Base-by-base conservation (phyloP, 2,888 invertebrate genomes). In the Drosophila cognata region DNA sequence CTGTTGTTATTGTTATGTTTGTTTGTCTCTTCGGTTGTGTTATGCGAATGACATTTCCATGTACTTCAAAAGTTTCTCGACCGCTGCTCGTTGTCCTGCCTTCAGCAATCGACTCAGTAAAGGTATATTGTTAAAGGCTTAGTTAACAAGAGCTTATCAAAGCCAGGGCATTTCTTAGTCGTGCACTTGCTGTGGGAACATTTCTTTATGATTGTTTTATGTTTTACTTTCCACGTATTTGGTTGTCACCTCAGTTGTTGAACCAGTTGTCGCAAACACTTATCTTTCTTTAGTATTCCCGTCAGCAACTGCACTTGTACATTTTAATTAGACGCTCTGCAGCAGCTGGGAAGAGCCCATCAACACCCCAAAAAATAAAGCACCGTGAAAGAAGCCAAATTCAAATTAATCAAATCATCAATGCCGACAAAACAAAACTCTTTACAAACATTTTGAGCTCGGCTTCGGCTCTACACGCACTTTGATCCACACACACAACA, bases 31-130 rank as follows among this genome's bases (percentile, higher is more conserved):
- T 70, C 64, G 63, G 53, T 62, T 73, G 71, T 87, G 89, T 86
- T 89, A 89, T 88, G 84, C 82, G 87, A 89, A 90, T 87, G 89
- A 90, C 87, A 87, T 90, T 87, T 87, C 63, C 90, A 89, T 87
- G 89, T 87, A 78, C 80, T 79, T 85, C 88, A 89, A 85, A 89
- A 85, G 80, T 85, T 85, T 85, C 77, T 88, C 83, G 88, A 67
- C 73, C 83, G 80, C 88, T 82, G 77, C 86, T 85, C 77, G 86
- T 74, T 88, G 85, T 82, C 53, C 50, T 78, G 59, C 69, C 65
- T 63, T 52, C 41, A 64, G n/a, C 41, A 55, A 36, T 28, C 25
- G 10, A n/a, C 0, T 16, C 5, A 25, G 21, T 28, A 41, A 29
- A 21, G 33, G 48, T 46, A 36, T 41, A n/a, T 35, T 16, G 31